Conservation (phyloP, 23 tunicate species). For the Styela plicata region DNA sequence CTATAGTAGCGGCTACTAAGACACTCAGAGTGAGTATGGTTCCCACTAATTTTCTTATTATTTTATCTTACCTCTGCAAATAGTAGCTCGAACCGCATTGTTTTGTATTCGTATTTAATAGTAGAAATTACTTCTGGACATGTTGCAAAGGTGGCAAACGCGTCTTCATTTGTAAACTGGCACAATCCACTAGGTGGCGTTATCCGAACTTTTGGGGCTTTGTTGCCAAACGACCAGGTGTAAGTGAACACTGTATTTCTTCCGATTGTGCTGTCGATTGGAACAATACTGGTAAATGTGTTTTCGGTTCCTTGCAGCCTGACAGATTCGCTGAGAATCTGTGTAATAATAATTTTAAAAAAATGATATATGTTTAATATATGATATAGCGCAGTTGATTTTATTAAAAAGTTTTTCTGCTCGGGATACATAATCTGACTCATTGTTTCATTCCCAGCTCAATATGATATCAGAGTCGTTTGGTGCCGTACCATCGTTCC, state of each 20-base stretch:
- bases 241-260: slow-evolving; percentile 47
- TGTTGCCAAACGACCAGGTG: slow-evolving; percentile 36
- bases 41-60: too few species aligned
- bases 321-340: slow-evolving; percentile 8
- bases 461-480: too few species aligned
- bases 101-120: not conserved
- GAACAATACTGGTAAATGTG: slow-evolving; percentile 1
- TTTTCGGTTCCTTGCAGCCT: not conserved
- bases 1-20: too few species aligned
- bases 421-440: too few species aligned
- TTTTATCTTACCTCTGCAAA: not conserved
- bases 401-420: too few species aligned
- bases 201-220: not conserved
- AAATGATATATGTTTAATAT: too few species aligned
- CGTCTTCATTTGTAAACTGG: not conserved
- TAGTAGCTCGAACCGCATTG: not conserved
- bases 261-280: slow-evolving; percentile 54
- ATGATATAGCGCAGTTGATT: too few species aligned
- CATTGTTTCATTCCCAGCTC: too few species aligned
- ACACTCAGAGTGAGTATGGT: too few species aligned
- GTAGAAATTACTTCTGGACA: not conserved
- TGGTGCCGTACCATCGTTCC: too few species aligned
- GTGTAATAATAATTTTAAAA: too few species aligned
- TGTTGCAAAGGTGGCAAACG: not conserved
- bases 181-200: not conserved